A percentile compares a stretch with the other conserved stretches of the same genome.
Evolutionary conservation across 2,797 vertebrate genomes (phyloP).

Genomic region (Bothrops alternatus): DNA sequence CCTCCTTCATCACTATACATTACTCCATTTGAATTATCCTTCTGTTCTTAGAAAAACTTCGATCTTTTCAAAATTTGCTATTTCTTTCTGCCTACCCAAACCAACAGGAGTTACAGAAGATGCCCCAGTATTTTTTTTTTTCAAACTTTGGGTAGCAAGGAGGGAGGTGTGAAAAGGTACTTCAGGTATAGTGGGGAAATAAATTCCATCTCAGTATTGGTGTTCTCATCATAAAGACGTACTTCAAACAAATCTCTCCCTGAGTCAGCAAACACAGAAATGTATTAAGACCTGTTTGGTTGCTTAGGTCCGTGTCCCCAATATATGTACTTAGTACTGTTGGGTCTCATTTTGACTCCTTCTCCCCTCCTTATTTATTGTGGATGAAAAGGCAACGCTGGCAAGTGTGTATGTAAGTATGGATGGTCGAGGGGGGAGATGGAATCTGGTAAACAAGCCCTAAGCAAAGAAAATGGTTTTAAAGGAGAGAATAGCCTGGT

Average conservation of each 20-base stretch:
- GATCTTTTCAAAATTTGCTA: not conserved
- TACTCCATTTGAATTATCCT: not conserved
- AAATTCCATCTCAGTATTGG: not conserved
- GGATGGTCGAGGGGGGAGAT: constrained; percentile 16
- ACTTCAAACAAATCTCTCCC: not conserved
- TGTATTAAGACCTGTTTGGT: not conserved
- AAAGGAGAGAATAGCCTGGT: not conserved
- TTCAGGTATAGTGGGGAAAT: not conserved
- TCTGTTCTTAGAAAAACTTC: not conserved
- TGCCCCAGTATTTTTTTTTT: not conserved
- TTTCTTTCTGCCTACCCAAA: not conserved
- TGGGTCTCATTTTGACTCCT: not conserved
- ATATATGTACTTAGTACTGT: not conserved
- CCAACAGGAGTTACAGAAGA: not conserved
- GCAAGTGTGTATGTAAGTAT: constrained; percentile 22
- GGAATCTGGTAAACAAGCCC: constrained; percentile 25
- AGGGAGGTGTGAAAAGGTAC: constrained; percentile 19
- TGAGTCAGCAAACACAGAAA: not conserved
- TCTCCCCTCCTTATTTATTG: constrained; percentile 28
- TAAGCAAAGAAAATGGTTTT: not conserved
- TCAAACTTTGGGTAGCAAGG: not conserved
- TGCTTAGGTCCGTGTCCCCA: not conserved
- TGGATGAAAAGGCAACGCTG: constrained; percentile 27
- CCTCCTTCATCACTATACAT: not conserved
- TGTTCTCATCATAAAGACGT: not conserved